These are phyloP conservation scores for Silurus asotus DNA, from an alignment of 2,113 vertebrate genomes.

Conservation along the genomic window DNA sequence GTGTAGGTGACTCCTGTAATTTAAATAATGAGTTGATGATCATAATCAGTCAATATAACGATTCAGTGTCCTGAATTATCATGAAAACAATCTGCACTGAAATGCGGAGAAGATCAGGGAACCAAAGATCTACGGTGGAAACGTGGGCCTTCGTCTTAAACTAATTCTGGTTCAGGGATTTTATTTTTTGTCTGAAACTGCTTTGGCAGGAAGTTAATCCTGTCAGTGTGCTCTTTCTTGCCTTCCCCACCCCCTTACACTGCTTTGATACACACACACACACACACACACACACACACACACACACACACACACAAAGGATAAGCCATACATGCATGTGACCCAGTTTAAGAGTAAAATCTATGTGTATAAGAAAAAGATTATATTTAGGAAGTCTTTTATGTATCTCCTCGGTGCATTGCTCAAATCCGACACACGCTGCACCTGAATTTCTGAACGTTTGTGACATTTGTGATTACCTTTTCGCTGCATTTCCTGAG, in stretches of 20 bases:
- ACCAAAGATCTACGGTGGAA: background rate
- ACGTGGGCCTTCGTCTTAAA: background rate
- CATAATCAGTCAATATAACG: too few relatives aligned
- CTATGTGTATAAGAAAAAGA: constrained; percentile 35
- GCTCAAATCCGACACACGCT: background rate
- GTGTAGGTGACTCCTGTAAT: too few relatives aligned
- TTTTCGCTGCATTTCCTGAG: constrained; percentile 5
- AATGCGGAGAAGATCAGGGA: too few relatives aligned
- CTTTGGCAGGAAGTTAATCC: constrained; percentile 46
- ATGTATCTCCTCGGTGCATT: background rate
- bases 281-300: too few relatives aligned
- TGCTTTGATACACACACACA: constrained; percentile 37
- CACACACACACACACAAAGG: constrained; percentile 7
- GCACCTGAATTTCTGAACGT: background rate
- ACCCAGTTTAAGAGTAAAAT: constrained; percentile 54
- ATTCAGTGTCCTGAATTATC: too few relatives aligned
- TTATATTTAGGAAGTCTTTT: constrained; percentile 44
- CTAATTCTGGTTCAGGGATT: background rate
- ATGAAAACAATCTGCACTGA: too few relatives aligned
- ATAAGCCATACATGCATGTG: constrained; percentile 48
- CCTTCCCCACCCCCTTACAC: constrained; percentile 21
- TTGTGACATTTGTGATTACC: constrained; percentile 23
- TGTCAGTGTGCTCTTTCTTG: constrained; percentile 33
- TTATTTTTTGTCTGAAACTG: background rate
- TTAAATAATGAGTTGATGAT: too few relatives aligned